Conservation (phyloP, 2,888 invertebrate species). For the Ashinkailepas kermadecensis region DNA sequence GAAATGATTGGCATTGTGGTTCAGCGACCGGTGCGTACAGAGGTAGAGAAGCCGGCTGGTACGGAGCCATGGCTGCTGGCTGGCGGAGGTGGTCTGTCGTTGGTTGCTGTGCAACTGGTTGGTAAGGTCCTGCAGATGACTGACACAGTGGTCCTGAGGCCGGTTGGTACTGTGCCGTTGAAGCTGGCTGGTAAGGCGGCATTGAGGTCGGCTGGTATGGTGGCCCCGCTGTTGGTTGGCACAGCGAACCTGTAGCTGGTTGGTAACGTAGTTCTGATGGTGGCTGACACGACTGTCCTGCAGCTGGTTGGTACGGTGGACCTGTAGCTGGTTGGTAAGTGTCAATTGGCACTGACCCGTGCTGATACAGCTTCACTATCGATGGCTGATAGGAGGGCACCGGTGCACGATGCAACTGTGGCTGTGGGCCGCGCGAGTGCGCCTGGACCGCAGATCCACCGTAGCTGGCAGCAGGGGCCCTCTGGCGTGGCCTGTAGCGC, state of each 20-base stretch:
- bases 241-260: too few species aligned
- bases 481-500: neutral
- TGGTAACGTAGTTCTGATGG: too few species aligned
- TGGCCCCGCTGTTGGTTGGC: neutral
- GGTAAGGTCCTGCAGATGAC: neutral
- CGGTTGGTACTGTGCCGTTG: neutral
- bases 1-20: neutral
- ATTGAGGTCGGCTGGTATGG: neutral
- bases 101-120: neutral
- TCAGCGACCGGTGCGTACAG: neutral
- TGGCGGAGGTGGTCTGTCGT: too few species aligned
- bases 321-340: neutral
- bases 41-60: neutral
- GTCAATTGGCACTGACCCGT: neutral
- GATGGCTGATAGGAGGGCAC: neutral
- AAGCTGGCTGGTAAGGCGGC: neutral
- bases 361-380: neutral
- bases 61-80: neutral
- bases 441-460: neutral
- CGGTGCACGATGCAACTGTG: neutral
- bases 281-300: too few species aligned
- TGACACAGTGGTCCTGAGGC: neutral
- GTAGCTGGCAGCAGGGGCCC: neutral
- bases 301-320: neutral
- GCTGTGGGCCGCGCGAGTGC: neutral